Evolutionary conservation across 2,888 invertebrate species (phyloP), one percentile per base, ranked within the genome.

Genomic region (Andrena camellia): DNA sequence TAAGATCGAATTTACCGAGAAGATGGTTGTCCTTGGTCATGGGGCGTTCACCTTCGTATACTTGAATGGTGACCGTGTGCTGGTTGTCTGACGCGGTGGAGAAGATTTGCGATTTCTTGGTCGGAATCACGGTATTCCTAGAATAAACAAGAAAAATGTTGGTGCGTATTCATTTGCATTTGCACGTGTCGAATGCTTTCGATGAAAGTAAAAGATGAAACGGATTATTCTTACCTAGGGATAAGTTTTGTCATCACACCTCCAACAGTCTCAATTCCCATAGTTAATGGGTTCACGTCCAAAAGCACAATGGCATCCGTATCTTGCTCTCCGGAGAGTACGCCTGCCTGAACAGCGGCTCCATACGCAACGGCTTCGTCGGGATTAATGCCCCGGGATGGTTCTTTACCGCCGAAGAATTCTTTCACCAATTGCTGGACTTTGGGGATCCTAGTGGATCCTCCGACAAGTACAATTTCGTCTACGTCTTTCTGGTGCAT

Each of bases 11-110:
- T 95, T 99, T 99, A 85, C 99, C 99, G 82, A 99, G 96, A 87
- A 99, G 95, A 95, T 99, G 99, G 95, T 99, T 99, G 95, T 99
- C 99, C 95, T 99, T 99, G 88, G 99, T 99, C 99, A 99, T 99
- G 33, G 99, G 99, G 92, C 99, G 97, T 95, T 99, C 99, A 90
- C 99, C 99, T 95, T 99, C 99, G 94, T 98, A 99, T 0, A 99
- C 99, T 94, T 96, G 95, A 94, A 99, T 99, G 88, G 99, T 99
- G 71, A 99, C 99, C 3, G 99, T 99, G 94, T 99, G 98, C 94
- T 99, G 99, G 95, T 99, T 99, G 94, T 99, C 99, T 35, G 99
- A 98, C 75, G 99, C 99, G 0, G 99, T 99, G 0, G 99, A 99
- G 97, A 99, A 99, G 93, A 99, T 99, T 95, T 99, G 99, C 0